Evolutionary conservation across 2,888 invertebrate species (phyloP).

Genomic region (Epistrophella euchroma): DNA sequence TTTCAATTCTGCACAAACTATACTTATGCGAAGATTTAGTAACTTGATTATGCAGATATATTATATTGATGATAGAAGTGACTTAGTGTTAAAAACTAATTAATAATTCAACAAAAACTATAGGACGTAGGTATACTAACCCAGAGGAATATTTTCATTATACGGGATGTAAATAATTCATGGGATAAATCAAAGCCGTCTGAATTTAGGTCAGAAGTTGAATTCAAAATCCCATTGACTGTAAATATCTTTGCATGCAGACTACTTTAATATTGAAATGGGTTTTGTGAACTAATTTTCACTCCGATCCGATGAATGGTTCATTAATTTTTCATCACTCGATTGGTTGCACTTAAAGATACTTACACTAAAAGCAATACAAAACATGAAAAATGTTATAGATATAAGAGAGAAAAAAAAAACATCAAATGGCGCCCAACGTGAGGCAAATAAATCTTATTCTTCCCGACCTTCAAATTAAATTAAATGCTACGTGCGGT

Average conservation of each 20-base stretch:
- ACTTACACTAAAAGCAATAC: neutral
- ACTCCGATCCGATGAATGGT: constrained; percentile 29
- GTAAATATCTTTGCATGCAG: neutral
- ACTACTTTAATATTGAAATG: constrained; percentile 45
- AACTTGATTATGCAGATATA: constrained; percentile 31
- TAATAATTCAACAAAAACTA: constrained; percentile 28
- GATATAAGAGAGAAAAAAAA: neutral
- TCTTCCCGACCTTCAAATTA: constrained; percentile 10
- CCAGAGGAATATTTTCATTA: constrained; percentile 19
- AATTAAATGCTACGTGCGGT: constrained; percentile 27
- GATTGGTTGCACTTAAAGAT: constrained; percentile 21
- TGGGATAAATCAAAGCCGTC: constrained; percentile 56
- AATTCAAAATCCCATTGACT: constrained; percentile 11
- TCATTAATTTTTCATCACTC: constrained; percentile 35
- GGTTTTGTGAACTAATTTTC: constrained; percentile 31
- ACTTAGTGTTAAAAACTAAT: constrained; percentile 51
- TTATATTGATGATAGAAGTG: neutral
- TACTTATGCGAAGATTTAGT: neutral
- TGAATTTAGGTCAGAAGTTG: constrained; percentile 40
- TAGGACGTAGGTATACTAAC: too few species aligned
- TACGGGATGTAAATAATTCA: constrained; percentile 33
- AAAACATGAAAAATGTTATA: constrained; percentile 4
- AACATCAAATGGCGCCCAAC: constrained; percentile 29
- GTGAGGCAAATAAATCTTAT: neutral
- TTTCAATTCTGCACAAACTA: neutral